Percentiles rank a stretch among this genome's conserved stretches.
Conservation (phyloP, 2,888 invertebrate genomes). For the Drosophila imparisetae region DNA sequence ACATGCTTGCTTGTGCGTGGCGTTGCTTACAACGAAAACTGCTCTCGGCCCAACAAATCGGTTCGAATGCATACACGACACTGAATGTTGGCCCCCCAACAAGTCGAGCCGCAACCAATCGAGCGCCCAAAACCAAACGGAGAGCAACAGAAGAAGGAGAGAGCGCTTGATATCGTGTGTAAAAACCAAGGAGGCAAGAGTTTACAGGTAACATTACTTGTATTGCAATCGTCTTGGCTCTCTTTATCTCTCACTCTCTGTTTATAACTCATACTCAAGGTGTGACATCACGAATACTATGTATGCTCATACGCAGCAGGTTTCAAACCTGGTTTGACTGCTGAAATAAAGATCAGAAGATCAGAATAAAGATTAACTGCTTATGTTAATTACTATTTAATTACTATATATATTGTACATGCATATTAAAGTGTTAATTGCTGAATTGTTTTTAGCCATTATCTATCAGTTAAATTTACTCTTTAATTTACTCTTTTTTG, state of each 20-base stretch:
- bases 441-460: neutral
- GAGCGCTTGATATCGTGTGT: constrained; percentile 2
- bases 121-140: too few species aligned
- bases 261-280: too few species aligned
- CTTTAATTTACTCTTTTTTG: neutral
- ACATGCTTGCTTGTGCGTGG: too few species aligned
- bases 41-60: too few species aligned
- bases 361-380: neutral
- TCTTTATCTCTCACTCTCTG: neutral
- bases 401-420: neutral
- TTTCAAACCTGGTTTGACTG: too few species aligned
- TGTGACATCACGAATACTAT: too few species aligned
- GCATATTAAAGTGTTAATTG: neutral
- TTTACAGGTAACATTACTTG: constrained; percentile 27
- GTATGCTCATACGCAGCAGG: too few species aligned
- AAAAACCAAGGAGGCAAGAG: constrained; percentile 13
- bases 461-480: neutral
- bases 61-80: too few species aligned
- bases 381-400: neutral
- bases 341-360: neutral
- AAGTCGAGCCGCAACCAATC: too few species aligned
- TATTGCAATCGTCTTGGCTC: neutral
- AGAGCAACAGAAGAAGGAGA: too few species aligned
- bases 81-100: too few species aligned
- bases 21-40: too few species aligned